Evolutionary conservation across 2,888 invertebrate species (phyloP).

Genomic region (Scaptomyza tumidula): DNA sequence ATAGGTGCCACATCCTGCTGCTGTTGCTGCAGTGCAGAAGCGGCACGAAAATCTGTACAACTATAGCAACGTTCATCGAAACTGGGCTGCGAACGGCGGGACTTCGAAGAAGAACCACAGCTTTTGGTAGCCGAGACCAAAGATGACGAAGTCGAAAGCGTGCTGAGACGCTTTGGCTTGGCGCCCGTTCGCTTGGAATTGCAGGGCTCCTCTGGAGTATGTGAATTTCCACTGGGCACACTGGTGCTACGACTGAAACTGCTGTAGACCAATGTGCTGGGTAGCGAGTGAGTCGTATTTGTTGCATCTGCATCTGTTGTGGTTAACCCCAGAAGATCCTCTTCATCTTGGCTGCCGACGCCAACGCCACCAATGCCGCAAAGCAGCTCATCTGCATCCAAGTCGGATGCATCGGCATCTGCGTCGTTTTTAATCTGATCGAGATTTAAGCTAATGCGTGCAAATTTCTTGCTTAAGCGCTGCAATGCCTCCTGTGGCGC

Average conservation of each 20-base stretch:
- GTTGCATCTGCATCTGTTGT: slow-evolving; percentile 31
- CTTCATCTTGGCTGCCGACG: slow-evolving; percentile 28
- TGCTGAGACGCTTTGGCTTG: slow-evolving; percentile 82
- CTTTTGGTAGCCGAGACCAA: slow-evolving; percentile 71
- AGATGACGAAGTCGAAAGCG: slow-evolving; percentile 76
- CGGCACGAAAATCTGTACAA: slow-evolving; percentile 78
- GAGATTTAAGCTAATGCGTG: slow-evolving; percentile 81
- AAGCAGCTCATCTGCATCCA: slow-evolving; percentile 54
- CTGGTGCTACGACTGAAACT: slow-evolving; percentile 68
- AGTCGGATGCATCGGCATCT: slow-evolving; percentile 43
- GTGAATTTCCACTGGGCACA: slow-evolving; percentile 50
- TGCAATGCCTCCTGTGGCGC: slow-evolving; percentile 70
- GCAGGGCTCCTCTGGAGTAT: slow-evolving; percentile 41
- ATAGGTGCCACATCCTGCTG: slow-evolving; percentile 55
- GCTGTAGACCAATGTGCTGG: slow-evolving; percentile 67
- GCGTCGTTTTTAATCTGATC: slow-evolving; percentile 78
- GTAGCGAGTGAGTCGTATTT: slow-evolving; percentile 67
- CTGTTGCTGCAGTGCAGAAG: slow-evolving; percentile 22
- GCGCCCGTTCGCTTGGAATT: slow-evolving; percentile 76
- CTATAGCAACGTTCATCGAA: slow-evolving; percentile 82
- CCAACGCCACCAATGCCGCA: slow-evolving; percentile 5
- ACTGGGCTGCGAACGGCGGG: slow-evolving; percentile 76
- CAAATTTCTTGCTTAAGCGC: slow-evolving; percentile 80
- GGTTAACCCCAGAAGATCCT: slow-evolving; percentile 26
- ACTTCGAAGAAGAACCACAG: slow-evolving; percentile 65